These are phyloP conservation scores for Nemoura dubitans DNA, from an alignment of 2,888 invertebrate species.

Conservation along the genomic window DNA sequence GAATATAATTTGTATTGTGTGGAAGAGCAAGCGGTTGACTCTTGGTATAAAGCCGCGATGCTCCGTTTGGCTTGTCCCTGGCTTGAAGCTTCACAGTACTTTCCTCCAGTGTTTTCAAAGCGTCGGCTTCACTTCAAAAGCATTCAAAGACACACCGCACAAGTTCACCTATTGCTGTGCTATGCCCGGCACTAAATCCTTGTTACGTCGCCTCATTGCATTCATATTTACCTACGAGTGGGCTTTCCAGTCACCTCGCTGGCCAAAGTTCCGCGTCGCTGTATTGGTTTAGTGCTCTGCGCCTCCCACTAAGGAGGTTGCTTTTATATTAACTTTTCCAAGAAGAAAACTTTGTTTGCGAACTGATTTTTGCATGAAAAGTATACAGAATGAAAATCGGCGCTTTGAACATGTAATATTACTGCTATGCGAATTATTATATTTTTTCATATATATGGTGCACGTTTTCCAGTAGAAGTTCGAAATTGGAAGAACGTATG, in stretches of 20 bases:
- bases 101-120: neutral
- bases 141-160: neutral
- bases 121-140: neutral
- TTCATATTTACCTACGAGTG: neutral
- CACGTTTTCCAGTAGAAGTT: no score
- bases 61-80: neutral
- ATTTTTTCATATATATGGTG: neutral
- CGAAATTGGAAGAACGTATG: no score
- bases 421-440: neutral
- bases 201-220: neutral
- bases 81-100: neutral
- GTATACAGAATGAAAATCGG: neutral
- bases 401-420: neutral
- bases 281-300: neutral
- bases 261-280: neutral
- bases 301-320: neutral
- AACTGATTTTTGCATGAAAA: neutral
- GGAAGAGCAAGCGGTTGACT: neutral
- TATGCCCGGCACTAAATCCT: neutral
- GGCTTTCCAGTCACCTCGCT: neutral
- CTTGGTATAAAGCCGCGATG: neutral
- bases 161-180: neutral
- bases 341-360: neutral
- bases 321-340: neutral
- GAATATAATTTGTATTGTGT: slow-evolving; percentile 18